These are phyloP conservation scores for Botia kubotai DNA, from an alignment of 2,797 vertebrate genomes.

Conservation along the genomic window DNA sequence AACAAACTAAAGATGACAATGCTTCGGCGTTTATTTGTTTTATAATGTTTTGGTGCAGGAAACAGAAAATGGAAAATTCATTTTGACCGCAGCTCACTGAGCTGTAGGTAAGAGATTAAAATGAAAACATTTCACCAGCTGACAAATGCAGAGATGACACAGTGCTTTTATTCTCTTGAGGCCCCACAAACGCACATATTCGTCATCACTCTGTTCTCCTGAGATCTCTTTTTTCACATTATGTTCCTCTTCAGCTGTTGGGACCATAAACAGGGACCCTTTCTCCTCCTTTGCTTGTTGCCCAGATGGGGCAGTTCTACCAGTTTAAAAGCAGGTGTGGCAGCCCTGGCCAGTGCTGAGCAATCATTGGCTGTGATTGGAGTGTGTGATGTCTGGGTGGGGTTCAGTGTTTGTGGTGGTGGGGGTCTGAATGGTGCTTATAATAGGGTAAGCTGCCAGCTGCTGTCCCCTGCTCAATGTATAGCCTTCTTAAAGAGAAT, in stretches of 20 bases:
- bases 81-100: not conserved
- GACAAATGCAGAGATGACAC: slow-evolving; percentile 29
- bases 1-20: not conserved
- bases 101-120: slow-evolving; percentile 10
- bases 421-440: slow-evolving; percentile 72
- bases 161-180: slow-evolving; percentile 14
- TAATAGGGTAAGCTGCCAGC: slow-evolving; percentile 88
- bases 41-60: not conserved
- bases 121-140: slow-evolving; percentile 9
- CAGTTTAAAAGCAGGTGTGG: slow-evolving; percentile 87
- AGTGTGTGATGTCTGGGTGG: slow-evolving; percentile 81
- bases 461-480: slow-evolving; percentile 73
- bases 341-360: slow-evolving; percentile 79
- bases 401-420: slow-evolving; percentile 69
- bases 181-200: not conserved
- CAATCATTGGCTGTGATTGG: slow-evolving; percentile 92
- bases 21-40: too few species aligned
- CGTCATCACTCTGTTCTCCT: slow-evolving; percentile 52
- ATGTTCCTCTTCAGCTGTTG: slow-evolving; percentile 79
- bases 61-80: not conserved
- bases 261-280: slow-evolving; percentile 77
- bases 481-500: slow-evolving; percentile 53
- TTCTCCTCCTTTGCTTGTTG: slow-evolving; percentile 76
- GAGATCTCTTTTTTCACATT: slow-evolving; percentile 45
- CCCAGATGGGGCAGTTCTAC: slow-evolving; percentile 91